These are phyloP conservation scores for Epinotia ramella DNA, from an alignment of 2,888 invertebrate genomes.

Conservation along the genomic window DNA sequence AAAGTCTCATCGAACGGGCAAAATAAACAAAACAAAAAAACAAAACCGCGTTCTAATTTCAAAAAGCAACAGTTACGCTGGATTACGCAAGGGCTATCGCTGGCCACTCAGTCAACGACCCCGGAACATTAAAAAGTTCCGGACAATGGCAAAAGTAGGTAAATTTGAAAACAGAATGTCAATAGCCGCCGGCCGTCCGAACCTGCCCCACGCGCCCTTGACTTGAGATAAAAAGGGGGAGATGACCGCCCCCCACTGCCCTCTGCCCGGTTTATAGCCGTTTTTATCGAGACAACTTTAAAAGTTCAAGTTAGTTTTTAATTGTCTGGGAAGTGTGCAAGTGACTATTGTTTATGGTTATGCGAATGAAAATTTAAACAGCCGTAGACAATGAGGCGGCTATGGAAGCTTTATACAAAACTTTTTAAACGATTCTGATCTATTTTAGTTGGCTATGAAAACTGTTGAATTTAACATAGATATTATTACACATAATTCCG, in stretches of 20 bases:
- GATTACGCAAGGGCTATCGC: constrained; percentile 66
- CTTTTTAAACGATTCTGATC: constrained; percentile 9
- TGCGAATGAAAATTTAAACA: constrained; percentile 34
- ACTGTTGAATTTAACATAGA: background rate
- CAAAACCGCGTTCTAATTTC: constrained; percentile 41
- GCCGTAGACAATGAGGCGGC: constrained; percentile 33
- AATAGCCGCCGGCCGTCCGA: constrained; percentile 83
- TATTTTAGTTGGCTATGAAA: background rate
- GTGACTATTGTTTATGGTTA: constrained; percentile 50
- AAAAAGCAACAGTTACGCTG: constrained; percentile 44
- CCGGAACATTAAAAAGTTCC: constrained; percentile 80
- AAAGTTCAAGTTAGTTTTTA: constrained; percentile 46
- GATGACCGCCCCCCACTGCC: constrained; percentile 77
- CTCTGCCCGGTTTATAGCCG: constrained; percentile 73
- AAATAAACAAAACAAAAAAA: constrained; percentile 32
- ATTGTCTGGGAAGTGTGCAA: constrained; percentile 55
- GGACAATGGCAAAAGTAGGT: constrained; percentile 83
- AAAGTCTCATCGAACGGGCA: constrained; percentile 9
- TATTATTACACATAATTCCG: background rate
- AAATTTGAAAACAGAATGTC: constrained; percentile 84
- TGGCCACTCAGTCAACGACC: constrained; percentile 78
- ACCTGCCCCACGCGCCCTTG: constrained; percentile 85
- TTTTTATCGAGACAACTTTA: constrained; percentile 72
- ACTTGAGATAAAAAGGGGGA: constrained; percentile 83
- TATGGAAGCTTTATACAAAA: constrained; percentile 5